Base-by-base conservation (phyloP, 2,888 invertebrate species). In the Lottia gigantea region DNA sequence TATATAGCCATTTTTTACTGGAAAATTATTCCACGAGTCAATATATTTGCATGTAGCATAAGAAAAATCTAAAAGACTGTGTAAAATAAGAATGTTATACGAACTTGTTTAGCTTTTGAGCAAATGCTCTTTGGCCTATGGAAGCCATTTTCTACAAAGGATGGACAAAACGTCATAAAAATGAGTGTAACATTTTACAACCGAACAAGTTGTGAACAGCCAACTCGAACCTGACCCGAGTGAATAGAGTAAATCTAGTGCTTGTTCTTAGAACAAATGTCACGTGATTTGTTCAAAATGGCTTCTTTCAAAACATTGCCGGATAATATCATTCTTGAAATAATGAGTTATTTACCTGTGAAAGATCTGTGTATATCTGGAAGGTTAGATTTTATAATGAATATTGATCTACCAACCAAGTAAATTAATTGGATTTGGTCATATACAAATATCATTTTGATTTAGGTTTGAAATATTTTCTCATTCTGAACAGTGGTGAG, bases 41-140 rank as follows among this genome's bases (percentile, higher is more conserved):
- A 40, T 40, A 6, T 31, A 31, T 31, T 31, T 40, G 40, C 40
- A 40, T 40, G 11, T 40, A 40, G 8, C 11, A 40, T 6, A 11
- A 11, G 40, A 40, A 40, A 1, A 2, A 31, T 8, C 11, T 40
- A 11, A 11, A 40, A 40, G 7, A 40, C 40, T 11, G 11, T 8
- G 11, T 8, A 40, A 6, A 40, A 6, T 31, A 4, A 31, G 3
- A 31, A 8, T 40, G 7, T 40, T n/a, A 8, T 23, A 74, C 82
- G 71, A 80, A 85, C 85, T 85, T 85, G 73, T 83, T 84, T 55
- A 85, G 74, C 70, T 84, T 85, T 74, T 85, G 84, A 71, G 84
- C 85, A 72, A 85, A 85, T 14, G 85, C 85, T 80, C 85, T 76
- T 76, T 83, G 83, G 55, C 82, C 84, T 64, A 82, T 72, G 67